phyloP scores from a whole-genome alignment of 2,113 vertebrate species.

The Myrmecophaga tridactyla region DNA sequence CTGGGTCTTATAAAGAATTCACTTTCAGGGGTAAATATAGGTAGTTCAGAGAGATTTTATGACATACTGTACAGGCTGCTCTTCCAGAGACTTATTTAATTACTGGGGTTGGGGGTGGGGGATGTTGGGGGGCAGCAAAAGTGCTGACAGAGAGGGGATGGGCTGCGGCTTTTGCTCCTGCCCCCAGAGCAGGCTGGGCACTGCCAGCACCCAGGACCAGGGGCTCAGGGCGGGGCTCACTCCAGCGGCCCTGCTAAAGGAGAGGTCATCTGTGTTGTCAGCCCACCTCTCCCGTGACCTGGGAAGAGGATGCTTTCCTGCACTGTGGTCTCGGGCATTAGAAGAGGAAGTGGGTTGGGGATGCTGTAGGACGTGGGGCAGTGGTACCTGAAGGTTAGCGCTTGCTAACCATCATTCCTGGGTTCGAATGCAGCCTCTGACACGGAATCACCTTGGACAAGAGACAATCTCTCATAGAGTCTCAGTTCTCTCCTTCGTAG shows the following conservation, averaged over 20 bases:
- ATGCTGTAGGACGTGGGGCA: rapidly evolving
- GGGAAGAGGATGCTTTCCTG: neutral
- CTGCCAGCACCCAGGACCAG: neutral
- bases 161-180: conserved; percentile 42
- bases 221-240: neutral
- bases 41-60: conserved; percentile 99
- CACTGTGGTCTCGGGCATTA: rapidly evolving
- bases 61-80: conserved; percentile 91
- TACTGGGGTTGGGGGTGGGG: conserved; percentile 83
- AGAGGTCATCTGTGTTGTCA: neutral
- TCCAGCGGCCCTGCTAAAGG: neutral
- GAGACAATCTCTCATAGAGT: neutral
- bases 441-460: rapidly evolving
- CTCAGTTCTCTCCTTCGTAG: neutral
- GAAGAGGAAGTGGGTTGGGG: neutral
- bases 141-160: conserved; percentile 79
- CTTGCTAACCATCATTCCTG: neutral
- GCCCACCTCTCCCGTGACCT: too few relatives aligned
- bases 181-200: conserved; percentile 57
- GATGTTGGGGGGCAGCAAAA: conserved; percentile 38
- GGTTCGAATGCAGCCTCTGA: neutral
- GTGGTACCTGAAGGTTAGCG: neutral
- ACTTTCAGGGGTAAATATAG: conserved; percentile 99
- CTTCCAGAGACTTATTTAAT: conserved; percentile 94
- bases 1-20: conserved; percentile 99